phyloP scores from a whole-genome alignment of 2,888 invertebrate genomes.

The Ormyrus rosae region DNA sequence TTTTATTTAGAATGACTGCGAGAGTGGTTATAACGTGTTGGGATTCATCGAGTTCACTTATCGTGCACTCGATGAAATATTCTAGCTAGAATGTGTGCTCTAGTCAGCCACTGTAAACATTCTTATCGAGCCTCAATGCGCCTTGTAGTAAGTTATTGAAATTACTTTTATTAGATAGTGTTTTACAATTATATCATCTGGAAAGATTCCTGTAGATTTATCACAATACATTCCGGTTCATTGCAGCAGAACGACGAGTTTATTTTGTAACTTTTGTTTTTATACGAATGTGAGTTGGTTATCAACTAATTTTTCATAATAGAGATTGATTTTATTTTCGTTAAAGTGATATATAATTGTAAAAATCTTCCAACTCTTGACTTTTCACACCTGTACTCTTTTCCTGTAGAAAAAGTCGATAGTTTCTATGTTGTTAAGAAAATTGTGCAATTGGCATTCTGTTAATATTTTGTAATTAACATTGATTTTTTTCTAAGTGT shows the following conservation, averaged over 20 bases:
- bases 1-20: constrained; percentile 12
- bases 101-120: constrained; percentile 70
- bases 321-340: not conserved
- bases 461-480: not conserved
- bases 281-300: not conserved
- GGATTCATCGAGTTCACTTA: not conserved
- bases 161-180: constrained; percentile 25
- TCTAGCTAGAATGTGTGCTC: constrained; percentile 68
- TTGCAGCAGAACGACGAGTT: not conserved
- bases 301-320: not conserved
- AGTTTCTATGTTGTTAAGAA: not conserved
- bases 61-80: constrained; percentile 42
- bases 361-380: not conserved
- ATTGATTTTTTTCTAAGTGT: not conserved
- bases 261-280: not conserved
- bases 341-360: not conserved
- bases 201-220: constrained; percentile 14
- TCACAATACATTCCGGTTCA: constrained; percentile 9
- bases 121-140: constrained; percentile 69
- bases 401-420: not conserved
- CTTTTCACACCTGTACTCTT: not conserved
- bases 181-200: constrained; percentile 23
- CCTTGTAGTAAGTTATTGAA: constrained; percentile 64
- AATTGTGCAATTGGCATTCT: not conserved
- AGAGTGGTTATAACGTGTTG: not conserved